A percentile compares a stretch with the other conserved stretches of the same genome.
phyloP scores from a whole-genome alignment of 1,140 invertebrate species.

The Zaprionus tsacasi region DNA sequence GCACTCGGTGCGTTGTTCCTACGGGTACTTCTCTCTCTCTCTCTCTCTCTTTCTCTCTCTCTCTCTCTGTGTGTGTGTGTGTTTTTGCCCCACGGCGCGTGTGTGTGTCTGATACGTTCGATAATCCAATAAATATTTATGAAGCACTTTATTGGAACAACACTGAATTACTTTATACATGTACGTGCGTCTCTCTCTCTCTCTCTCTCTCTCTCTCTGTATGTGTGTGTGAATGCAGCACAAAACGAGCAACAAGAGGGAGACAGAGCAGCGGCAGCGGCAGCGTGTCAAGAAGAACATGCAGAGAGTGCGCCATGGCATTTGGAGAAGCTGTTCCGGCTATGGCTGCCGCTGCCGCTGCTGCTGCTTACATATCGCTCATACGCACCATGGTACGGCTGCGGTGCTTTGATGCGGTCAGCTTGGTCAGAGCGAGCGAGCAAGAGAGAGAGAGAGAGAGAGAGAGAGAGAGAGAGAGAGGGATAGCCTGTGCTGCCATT shows the following conservation, averaged over 20 bases:
- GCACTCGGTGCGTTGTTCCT: constrained; percentile 66
- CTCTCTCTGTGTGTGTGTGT: too few relatives aligned
- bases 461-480: background rate
- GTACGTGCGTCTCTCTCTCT: constrained; percentile 34
- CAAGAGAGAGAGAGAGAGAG: background rate
- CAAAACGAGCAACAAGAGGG: constrained; percentile 1
- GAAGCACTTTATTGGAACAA: constrained; percentile 83
- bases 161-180: constrained; percentile 81
- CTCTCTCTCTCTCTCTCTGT: constrained; percentile 11
- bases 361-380: constrained; percentile 48
- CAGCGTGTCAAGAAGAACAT: constrained; percentile 35
- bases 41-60: too few relatives aligned
- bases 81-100: constrained; percentile 26
- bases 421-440: constrained; percentile 41
- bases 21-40: background rate
- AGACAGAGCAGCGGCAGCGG: constrained; percentile 14
- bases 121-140: constrained; percentile 83
- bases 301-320: constrained; percentile 35
- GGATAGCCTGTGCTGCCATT: constrained; percentile 13
- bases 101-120: constrained; percentile 62
- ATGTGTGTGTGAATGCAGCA: constrained; percentile 36
- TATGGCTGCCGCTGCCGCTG: constrained; percentile 1
- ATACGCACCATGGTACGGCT: constrained; percentile 62
- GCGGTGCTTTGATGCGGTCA: constrained; percentile 65
- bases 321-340: constrained; percentile 43